Conservation (phyloP, 2,888 invertebrate genomes). For the Dascillus cervinus region DNA sequence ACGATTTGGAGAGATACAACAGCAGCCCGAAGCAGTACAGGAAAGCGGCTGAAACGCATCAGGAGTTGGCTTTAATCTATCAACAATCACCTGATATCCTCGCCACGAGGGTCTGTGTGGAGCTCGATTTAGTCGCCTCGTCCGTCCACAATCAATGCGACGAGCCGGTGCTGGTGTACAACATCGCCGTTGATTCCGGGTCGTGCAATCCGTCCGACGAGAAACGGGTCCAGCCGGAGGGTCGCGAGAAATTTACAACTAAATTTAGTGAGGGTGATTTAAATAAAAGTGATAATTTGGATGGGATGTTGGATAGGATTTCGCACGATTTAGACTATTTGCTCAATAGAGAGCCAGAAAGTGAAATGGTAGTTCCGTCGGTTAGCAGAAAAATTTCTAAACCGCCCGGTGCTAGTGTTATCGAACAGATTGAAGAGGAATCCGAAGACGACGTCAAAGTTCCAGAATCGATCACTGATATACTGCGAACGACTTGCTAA, state of each 20-base stretch:
- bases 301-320: constrained; percentile 71
- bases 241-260: constrained; percentile 26
- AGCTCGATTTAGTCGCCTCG: constrained; percentile 45
- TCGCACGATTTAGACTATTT: constrained; percentile 76
- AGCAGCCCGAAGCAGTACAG: constrained; percentile 44
- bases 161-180: constrained; percentile 31
- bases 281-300: constrained; percentile 40
- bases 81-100: constrained; percentile 39
- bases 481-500: background rate
- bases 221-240: constrained; percentile 36
- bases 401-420: background rate
- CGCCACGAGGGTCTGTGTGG: constrained; percentile 49
- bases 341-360: constrained; percentile 45
- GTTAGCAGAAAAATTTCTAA: background rate
- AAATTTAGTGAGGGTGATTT: constrained; percentile 16
- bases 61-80: background rate
- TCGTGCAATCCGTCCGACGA: constrained; percentile 11
- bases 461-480: background rate
- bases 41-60: background rate
- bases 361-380: background rate
- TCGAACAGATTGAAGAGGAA: background rate
- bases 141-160: constrained; percentile 19
- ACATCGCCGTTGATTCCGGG: constrained; percentile 28
- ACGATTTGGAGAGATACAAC: constrained; percentile 44
- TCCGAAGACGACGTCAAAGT: background rate